Percentiles rank a stretch among this genome's conserved stretches.
Evolutionary conservation across 2,888 invertebrate species (phyloP).

Genomic region (Pardosa pseudoannulata): DNA sequence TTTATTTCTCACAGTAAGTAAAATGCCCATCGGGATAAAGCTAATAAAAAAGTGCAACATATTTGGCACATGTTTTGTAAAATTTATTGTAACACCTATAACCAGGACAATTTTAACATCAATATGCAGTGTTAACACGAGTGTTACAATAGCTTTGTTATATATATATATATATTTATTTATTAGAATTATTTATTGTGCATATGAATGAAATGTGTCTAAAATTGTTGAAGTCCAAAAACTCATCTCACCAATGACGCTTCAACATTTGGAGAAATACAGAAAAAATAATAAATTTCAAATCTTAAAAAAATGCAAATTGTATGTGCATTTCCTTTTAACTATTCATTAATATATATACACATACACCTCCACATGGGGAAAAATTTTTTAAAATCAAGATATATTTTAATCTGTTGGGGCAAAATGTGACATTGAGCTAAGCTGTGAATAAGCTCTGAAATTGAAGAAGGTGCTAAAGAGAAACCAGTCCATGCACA

Average conservation of each 20-base stretch:
- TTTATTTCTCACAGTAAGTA: not conserved
- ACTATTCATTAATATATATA: conserved; percentile 23
- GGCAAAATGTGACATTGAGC: conserved; percentile 36
- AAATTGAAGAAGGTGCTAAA: conserved; percentile 22
- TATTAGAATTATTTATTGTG: conserved; percentile 19
- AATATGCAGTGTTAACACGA: conserved; percentile 34
- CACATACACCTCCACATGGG: conserved; percentile 35
- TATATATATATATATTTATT: not conserved
- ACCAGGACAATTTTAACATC: conserved; percentile 33
- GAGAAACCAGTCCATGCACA: not conserved
- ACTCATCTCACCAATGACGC: not conserved
- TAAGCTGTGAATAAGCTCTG: conserved; percentile 48
- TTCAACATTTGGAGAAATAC: not conserved
- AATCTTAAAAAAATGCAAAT: not conserved
- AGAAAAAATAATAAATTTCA: no score
- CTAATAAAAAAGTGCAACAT: conserved; percentile 29
- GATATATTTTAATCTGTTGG: conserved; percentile 45
- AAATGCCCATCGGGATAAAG: conserved; percentile 7
- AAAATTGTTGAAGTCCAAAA: not conserved
- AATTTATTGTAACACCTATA: conserved; percentile 14
- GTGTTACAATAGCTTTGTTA: not conserved
- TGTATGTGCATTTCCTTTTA: not conserved
- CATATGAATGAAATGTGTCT: not conserved
- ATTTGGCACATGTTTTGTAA: conserved; percentile 52
- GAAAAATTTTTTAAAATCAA: conserved; percentile 47